Base-by-base conservation (phyloP, 1,140 invertebrate genomes). In the Drosophila bocki region DNA sequence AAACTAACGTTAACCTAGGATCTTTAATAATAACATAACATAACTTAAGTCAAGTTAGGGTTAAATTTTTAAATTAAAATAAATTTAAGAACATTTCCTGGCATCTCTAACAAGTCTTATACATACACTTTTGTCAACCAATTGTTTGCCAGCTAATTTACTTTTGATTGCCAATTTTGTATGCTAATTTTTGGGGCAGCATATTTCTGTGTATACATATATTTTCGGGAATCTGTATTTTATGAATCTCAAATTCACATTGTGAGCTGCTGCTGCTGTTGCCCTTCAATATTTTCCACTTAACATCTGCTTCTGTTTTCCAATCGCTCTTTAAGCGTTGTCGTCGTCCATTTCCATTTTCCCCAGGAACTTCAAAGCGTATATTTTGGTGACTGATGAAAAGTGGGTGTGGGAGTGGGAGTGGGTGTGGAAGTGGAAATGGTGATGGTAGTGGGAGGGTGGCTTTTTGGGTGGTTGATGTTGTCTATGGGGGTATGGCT, bases 241-340 rank as follows among this genome's bases (percentile, higher is more conserved):
- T 26, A 65, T 65, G 62, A 60, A 62, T 44, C 45, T 51, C 29
- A 60, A 60, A 60, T 22, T 19, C 32, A 33, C 29, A 59, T 60
- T 64, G 19, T 17, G 37, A 12, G n/a, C 50, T 22, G 47, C 47
- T 26, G n/a, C 50, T 22, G 47, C 47, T 26, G 48, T n/a, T 50
- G 29, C 67, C 67, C 67, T 32, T 39, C 35, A n/a, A 64, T 22
- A 35, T 26, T 64, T 48, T 68, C 39, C 67, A 70, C 63, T 68
- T 70, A 65, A 50, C 67, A 70, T 70, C 69, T 72, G 53, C 67
- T 72, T 26, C 69, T 72, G 67, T 72, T 72, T 48, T 48, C 67
- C 70, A 72, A 72, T 42, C 68, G 70, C 68, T 72, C 56, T 72
- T 72, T 72, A 72, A 72, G 69, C 68, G 44, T 17, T 35, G 7